These are phyloP conservation scores for Sebastes miniatus DNA, from an alignment of 2,797 vertebrate genomes.

Conservation along the genomic window DNA sequence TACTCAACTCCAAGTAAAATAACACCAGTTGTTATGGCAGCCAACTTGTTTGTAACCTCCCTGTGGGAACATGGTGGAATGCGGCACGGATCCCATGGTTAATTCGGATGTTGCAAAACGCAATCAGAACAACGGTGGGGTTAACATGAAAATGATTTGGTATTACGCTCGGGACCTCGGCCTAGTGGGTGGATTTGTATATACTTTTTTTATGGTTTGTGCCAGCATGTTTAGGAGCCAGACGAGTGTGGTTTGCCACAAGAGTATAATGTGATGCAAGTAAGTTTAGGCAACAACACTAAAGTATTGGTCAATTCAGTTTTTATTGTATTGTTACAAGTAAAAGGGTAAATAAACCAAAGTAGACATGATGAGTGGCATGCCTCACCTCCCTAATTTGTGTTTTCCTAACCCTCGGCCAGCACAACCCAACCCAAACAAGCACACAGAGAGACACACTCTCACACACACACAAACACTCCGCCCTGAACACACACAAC, in stretches of 20 bases:
- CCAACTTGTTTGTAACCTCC: conserved; percentile 70
- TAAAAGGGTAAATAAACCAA: conserved; percentile 43
- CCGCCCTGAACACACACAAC: conserved; percentile 15
- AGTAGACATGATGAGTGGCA: conserved; percentile 29
- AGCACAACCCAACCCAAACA: conserved; percentile 19
- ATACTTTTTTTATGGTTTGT: conserved; percentile 41
- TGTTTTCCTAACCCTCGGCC: conserved; percentile 42
- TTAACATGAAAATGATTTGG: conserved; percentile 47
- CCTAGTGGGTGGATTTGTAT: conserved; percentile 21
- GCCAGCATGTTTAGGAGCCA: conserved; percentile 10
- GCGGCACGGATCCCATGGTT: conserved; percentile 24
- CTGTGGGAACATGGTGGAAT: conserved; percentile 53
- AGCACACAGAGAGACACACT: conserved; percentile 17
- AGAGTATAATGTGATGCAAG: conserved; percentile 37
- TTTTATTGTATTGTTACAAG: conserved; percentile 38
- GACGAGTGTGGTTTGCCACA: conserved; percentile 53
- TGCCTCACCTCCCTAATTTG: conserved; percentile 30
- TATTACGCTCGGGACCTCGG: conserved; percentile 12
- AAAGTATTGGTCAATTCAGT: conserved; percentile 31
- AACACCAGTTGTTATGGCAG: conserved; percentile 74
- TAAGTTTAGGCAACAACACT: conserved; percentile 36
- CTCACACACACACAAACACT: conserved; percentile 16
- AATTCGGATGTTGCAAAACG: conserved; percentile 42
- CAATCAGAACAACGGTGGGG: conserved; percentile 5
- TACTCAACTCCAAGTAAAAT: conserved; percentile 53